Conservation (phyloP, 2,797 vertebrate genomes). For the Myotis pilosus region DNA sequence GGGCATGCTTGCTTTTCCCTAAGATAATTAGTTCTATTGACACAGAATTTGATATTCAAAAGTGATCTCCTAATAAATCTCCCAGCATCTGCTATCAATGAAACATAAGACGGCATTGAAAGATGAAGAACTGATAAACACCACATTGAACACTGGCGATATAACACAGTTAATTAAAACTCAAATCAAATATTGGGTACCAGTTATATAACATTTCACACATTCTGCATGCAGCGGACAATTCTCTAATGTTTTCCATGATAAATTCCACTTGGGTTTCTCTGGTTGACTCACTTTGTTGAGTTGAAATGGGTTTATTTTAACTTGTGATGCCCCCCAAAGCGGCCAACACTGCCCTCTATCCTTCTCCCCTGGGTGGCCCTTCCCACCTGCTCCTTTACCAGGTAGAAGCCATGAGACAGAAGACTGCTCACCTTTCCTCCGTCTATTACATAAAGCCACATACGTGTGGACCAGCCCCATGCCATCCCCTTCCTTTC, state of each 20-base stretch:
- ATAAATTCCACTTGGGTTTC: not conserved
- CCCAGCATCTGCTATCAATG: not conserved
- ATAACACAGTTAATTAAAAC: conserved; percentile 57
- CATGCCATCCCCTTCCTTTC: rapidly evolving
- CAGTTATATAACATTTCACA: not conserved
- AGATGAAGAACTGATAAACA: not conserved
- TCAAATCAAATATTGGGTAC: not conserved
- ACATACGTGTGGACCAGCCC: rapidly evolving
- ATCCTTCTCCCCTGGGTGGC: not conserved
- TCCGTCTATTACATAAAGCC: rapidly evolving
- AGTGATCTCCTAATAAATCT: conserved; percentile 7
- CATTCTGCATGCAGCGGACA: not conserved
- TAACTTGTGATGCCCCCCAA: not conserved
- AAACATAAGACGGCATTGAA: not conserved
- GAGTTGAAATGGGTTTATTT: not conserved
- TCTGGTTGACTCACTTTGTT: not conserved
- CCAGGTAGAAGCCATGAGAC: not conserved
- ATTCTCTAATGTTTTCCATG: not conserved
- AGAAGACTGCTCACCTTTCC: not conserved
- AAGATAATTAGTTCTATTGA: conserved; percentile 42
- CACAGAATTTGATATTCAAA: conserved; percentile 46
- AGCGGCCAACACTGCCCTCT: not conserved
- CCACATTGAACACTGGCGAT: not conserved
- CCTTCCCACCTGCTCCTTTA: not conserved
- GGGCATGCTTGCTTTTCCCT: not conserved